Conservation (phyloP, 2,797 vertebrate species). For the Poecilia velifera region DNA sequence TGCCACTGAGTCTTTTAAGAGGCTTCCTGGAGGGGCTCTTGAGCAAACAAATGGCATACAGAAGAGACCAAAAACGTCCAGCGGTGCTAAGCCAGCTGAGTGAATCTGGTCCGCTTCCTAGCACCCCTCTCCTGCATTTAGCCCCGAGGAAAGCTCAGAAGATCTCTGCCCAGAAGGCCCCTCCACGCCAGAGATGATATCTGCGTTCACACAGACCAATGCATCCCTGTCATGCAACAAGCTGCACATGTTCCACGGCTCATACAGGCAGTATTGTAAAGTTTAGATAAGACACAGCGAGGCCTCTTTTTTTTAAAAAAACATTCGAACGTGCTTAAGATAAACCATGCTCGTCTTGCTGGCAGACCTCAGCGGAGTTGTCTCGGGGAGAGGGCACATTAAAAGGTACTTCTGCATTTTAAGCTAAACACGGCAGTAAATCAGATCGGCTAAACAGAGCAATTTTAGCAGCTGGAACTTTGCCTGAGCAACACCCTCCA, state of each 20-base stretch:
- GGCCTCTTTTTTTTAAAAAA: conserved; percentile 2
- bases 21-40: conserved; percentile 50
- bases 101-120: conserved; percentile 62
- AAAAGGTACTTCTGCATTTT: conserved; percentile 28
- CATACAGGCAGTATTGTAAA: conserved; percentile 47
- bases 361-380: conserved; percentile 22
- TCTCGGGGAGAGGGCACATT: conserved; percentile 16
- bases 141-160: conserved; percentile 64
- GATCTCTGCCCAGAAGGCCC: conserved; percentile 68
- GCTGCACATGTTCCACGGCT: conserved; percentile 46
- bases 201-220: conserved; percentile 56
- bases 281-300: conserved; percentile 23
- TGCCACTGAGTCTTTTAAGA: conserved; percentile 47
- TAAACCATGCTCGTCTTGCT: conserved; percentile 22
- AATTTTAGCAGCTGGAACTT: conserved; percentile 29
- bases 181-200: conserved; percentile 73
- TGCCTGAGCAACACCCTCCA: not conserved
- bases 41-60: conserved; percentile 44
- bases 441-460: conserved; percentile 6
- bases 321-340: conserved; percentile 22
- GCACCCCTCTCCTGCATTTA: conserved; percentile 75
- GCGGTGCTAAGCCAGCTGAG: conserved; percentile 55
- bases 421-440: conserved; percentile 5
- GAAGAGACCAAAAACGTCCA: conserved; percentile 38
- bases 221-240: conserved; percentile 45